These are phyloP conservation scores for Branchinecta sandiegonensis DNA, from an alignment of 2,888 invertebrate species.

Conservation along the genomic window DNA sequence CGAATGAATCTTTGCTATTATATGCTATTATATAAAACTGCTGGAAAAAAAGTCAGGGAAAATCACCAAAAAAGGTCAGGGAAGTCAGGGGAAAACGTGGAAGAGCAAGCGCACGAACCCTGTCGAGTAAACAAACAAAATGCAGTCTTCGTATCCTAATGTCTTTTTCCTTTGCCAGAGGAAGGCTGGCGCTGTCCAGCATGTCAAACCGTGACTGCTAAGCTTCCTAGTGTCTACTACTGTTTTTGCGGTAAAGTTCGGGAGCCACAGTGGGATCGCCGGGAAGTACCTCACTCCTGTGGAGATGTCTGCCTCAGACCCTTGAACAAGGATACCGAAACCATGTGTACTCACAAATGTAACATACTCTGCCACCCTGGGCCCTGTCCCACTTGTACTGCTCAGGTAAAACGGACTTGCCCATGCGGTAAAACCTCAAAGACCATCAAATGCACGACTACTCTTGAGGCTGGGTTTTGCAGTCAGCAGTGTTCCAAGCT, in stretches of 20 bases:
- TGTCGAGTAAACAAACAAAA: neutral
- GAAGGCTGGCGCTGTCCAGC: constrained; percentile 91
- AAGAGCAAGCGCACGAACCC: no score
- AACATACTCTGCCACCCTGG: constrained; percentile 81
- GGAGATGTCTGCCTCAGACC: constrained; percentile 62
- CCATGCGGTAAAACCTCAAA: constrained; percentile 59
- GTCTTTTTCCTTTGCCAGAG: constrained; percentile 35
- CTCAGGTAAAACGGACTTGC: constrained; percentile 54
- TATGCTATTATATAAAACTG: no score
- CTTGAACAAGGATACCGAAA: constrained; percentile 37
- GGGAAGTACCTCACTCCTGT: constrained; percentile 75
- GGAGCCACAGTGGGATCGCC: constrained; percentile 58
- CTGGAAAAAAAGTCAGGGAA: no score
- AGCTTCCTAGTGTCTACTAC: constrained; percentile 60
- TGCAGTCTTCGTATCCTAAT: neutral
- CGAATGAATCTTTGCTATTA: no score
- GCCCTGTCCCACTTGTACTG: constrained; percentile 77
- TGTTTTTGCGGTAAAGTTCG: constrained; percentile 78
- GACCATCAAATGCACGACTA: constrained; percentile 53
- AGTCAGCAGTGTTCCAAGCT: constrained; percentile 52
- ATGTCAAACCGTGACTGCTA: constrained; percentile 65
- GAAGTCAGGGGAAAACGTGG: no score
- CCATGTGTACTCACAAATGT: constrained; percentile 43
- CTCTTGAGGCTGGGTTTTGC: constrained; percentile 57
- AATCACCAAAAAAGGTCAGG: no score